A percentile compares a stretch with the other conserved stretches of the same genome.
Evolutionary conservation across 2,113 vertebrate genomes (phyloP).

Genomic region (Menidia beryllina): DNA sequence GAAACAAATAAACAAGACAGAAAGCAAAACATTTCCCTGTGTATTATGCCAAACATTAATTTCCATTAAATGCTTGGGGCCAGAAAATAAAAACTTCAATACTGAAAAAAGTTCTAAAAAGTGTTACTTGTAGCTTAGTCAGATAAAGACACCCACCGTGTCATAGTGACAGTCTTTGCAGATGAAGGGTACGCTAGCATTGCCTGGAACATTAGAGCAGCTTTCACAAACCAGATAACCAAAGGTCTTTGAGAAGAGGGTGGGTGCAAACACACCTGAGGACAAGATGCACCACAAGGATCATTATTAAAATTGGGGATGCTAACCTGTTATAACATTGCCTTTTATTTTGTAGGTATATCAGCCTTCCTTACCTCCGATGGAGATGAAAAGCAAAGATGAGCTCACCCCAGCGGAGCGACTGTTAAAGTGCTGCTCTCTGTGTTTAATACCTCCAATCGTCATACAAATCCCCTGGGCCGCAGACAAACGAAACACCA

Average conservation of each 20-base stretch:
- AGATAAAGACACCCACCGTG: constrained; percentile 75
- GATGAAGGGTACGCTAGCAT: constrained; percentile 78
- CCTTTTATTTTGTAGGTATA: not conserved
- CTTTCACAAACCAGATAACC: constrained; percentile 87
- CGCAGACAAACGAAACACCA: not conserved
- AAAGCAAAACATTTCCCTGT: too few species aligned
- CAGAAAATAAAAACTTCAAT: too few species aligned
- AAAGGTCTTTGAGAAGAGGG: constrained; percentile 90
- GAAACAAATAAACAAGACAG: too few species aligned
- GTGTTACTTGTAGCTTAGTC: not conserved
- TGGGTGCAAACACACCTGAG: constrained; percentile 89
- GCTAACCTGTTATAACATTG: not conserved
- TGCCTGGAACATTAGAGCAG: constrained; percentile 83
- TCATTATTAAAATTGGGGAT: not conserved
- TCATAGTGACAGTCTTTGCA: constrained; percentile 89
- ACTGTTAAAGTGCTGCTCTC: constrained; percentile 90
- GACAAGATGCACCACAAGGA: not conserved
- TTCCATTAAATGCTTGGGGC: too few species aligned
- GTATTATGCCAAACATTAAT: too few species aligned
- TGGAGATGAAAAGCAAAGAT: constrained; percentile 89
- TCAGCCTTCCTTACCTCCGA: constrained; percentile 83
- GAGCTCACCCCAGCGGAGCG: constrained; percentile 89
- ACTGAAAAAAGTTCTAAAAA: not conserved
- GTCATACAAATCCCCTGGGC: constrained; percentile 91
- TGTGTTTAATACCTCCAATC: constrained; percentile 88